Percentiles rank a stretch among this genome's conserved stretches.
phyloP scores from a whole-genome alignment of 1,140 invertebrate genomes.

The Ips nitidus region DNA sequence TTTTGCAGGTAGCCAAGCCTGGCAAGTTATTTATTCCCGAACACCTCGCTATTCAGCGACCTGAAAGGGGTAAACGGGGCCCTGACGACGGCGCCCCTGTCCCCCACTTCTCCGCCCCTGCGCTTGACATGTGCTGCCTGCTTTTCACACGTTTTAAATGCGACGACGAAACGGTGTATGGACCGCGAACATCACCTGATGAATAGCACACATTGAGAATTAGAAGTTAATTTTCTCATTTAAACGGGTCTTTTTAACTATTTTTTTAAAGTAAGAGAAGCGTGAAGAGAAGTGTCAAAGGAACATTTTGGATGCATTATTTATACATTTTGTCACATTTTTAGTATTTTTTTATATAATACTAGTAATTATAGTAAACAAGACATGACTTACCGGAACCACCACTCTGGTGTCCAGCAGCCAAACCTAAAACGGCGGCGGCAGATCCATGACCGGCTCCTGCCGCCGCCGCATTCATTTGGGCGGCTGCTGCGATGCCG shows the following conservation, averaged over 20 bases:
- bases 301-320: not conserved
- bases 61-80: conserved; percentile 45
- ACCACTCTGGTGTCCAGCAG: conserved; percentile 45
- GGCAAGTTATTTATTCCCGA: conserved; percentile 36
- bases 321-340: not conserved
- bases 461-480: conserved; percentile 44
- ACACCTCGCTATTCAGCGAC: conserved; percentile 46
- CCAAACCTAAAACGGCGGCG: conserved; percentile 42
- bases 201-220: conserved; percentile 20
- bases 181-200: conserved; percentile 28
- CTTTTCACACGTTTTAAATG: conserved; percentile 44
- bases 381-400: conserved; percentile 32
- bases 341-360: too few species aligned
- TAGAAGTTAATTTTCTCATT: conserved; percentile 22
- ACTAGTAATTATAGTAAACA: too few species aligned
- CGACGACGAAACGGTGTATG: conserved; percentile 20
- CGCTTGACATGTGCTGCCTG: conserved; percentile 44
- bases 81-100: conserved; percentile 8
- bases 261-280: not conserved
- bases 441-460: conserved; percentile 37
- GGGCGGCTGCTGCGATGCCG: conserved; percentile 57
- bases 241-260: conserved; percentile 1
- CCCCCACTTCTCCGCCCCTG: conserved; percentile 18
- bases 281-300: too few species aligned
- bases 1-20: conserved; percentile 29